Evolutionary conservation across 2,113 vertebrate species (phyloP).

Genomic region (Dromiciops gliroides): DNA sequence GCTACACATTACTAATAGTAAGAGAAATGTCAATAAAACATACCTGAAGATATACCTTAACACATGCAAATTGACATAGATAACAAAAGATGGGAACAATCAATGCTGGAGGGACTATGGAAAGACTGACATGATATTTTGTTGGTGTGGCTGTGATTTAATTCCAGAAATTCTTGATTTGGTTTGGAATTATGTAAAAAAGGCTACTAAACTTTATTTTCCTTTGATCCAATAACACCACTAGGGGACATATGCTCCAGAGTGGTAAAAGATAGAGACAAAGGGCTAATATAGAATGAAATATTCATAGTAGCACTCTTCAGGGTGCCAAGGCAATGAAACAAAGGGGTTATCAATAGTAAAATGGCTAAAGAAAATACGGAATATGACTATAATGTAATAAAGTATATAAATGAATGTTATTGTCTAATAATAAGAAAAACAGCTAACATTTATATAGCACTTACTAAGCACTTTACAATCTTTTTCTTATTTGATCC

Average conservation of each 20-base stretch:
- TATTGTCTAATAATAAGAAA: neutral
- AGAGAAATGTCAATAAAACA: neutral
- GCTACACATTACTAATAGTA: neutral
- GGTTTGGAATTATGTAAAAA: neutral
- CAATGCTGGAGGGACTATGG: neutral
- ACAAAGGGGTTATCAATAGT: neutral
- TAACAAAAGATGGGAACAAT: neutral
- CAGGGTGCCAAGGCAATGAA: neutral
- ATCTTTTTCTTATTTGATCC: neutral
- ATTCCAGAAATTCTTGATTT: neutral
- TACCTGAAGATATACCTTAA: neutral
- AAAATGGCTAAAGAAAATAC: neutral
- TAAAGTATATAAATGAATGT: neutral
- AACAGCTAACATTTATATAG: neutral
- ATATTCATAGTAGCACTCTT: neutral
- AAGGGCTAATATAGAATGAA: neutral
- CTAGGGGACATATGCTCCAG: neutral
- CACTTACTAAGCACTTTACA: neutral
- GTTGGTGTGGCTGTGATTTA: neutral
- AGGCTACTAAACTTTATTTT: neutral
- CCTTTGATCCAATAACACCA: neutral
- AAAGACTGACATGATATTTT: neutral
- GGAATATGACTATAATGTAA: neutral
- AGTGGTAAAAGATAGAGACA: neutral
- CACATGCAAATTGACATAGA: neutral